phyloP scores from a whole-genome alignment of 2,888 invertebrate genomes.

The Watsonalla cultraria region DNA sequence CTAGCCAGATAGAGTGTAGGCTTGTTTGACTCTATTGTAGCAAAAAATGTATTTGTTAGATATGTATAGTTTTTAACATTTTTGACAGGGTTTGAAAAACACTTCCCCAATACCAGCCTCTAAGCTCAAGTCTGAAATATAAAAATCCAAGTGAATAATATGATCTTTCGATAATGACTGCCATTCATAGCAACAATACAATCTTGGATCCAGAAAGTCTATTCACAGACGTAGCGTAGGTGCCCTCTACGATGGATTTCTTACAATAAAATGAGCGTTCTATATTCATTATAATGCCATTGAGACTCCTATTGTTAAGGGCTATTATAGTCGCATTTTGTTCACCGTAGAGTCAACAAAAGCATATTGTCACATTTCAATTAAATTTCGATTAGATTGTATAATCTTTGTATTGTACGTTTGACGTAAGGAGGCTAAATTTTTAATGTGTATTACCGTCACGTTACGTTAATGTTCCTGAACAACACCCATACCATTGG shows the following conservation, averaged over 20 bases:
- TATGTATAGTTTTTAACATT: no score
- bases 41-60: no score
- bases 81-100: no score
- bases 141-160: constrained; percentile 40
- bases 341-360: constrained; percentile 40
- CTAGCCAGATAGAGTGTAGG: no score
- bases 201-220: constrained; percentile 53
- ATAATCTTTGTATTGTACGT: not conserved
- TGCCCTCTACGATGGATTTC: constrained; percentile 61
- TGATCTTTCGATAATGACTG: constrained; percentile 54
- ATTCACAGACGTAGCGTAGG: constrained; percentile 51
- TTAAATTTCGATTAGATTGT: constrained; percentile 29
- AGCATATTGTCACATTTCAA: constrained; percentile 32
- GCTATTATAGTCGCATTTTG: constrained; percentile 63
- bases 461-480: no score
- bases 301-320: constrained; percentile 55
- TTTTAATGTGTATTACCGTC: no score
- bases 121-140: constrained; percentile 6
- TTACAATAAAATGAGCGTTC: constrained; percentile 40
- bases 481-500: no score
- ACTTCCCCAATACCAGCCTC: no score
- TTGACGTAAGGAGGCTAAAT: no score
- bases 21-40: no score
- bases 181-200: constrained; percentile 62
- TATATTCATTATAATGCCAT: constrained; percentile 70